Percentiles rank a stretch among this genome's conserved stretches.
Conservation (phyloP, 2,113 vertebrate species). For the Perca schrenkii region DNA sequence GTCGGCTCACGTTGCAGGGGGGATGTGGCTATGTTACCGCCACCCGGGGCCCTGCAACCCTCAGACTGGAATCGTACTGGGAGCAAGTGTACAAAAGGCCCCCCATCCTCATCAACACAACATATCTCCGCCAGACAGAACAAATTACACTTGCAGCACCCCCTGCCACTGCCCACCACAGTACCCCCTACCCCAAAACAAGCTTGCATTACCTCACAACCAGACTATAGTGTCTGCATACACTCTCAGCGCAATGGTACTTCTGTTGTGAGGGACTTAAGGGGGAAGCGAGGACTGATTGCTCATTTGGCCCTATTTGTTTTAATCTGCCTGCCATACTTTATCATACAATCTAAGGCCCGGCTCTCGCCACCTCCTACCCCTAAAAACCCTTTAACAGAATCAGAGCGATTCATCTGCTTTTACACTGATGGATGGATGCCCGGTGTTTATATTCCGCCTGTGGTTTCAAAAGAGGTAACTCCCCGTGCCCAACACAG, state of each 20-base stretch:
- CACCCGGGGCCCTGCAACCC: slow-evolving; percentile 32
- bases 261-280: slow-evolving; percentile 36
- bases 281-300: slow-evolving; percentile 61
- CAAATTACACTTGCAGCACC: slow-evolving; percentile 67
- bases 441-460: slow-evolving; percentile 39
- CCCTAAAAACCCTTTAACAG: slow-evolving; percentile 21
- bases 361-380: slow-evolving; percentile 30
- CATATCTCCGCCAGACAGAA: slow-evolving; percentile 74
- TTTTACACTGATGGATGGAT: slow-evolving; percentile 74
- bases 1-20: slow-evolving; percentile 43
- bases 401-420: slow-evolving; percentile 74
- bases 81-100: slow-evolving; percentile 61
- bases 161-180: slow-evolving; percentile 1
- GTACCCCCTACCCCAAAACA: slow-evolving; percentile 36
- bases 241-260: slow-evolving; percentile 40
- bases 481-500: slow-evolving; percentile 48
- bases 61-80: slow-evolving; percentile 47
- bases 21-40: slow-evolving; percentile 50
- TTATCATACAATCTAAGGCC: slow-evolving; percentile 69
- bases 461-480: slow-evolving; percentile 58
- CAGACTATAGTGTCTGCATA: slow-evolving; percentile 45
- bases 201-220: slow-evolving; percentile 63
- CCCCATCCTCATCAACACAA: slow-evolving; percentile 62
- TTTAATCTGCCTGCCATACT: slow-evolving; percentile 73
- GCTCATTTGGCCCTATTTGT: slow-evolving; percentile 75